Evolutionary conservation across 2,888 invertebrate genomes (phyloP).

Genomic region (Euspilapteryx auroguttella): DNA sequence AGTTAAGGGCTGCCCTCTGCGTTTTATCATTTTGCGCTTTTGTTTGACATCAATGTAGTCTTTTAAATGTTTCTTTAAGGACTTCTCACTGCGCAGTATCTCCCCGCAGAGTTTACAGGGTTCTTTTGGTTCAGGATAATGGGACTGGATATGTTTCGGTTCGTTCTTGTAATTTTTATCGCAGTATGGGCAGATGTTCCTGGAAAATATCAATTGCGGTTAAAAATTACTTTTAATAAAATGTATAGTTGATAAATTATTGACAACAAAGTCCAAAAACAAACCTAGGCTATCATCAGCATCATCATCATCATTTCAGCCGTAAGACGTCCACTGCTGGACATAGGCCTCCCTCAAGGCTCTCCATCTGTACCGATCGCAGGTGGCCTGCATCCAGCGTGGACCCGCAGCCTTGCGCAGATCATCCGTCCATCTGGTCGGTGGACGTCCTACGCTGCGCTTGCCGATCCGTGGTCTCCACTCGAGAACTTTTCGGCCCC

Average conservation of each 20-base stretch:
- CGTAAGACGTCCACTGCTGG: too few relatives aligned
- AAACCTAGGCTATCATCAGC: too few relatives aligned
- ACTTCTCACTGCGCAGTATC: constrained; percentile 26
- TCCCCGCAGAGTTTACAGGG: constrained; percentile 34
- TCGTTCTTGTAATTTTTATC: constrained; percentile 6
- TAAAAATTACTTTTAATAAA: background rate
- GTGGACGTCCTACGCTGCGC: too few relatives aligned
- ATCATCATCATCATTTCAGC: too few relatives aligned
- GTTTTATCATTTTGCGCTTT: constrained; percentile 18
- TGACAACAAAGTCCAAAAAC: too few relatives aligned
- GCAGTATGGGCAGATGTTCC: constrained; percentile 15
- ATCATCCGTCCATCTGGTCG: too few relatives aligned
- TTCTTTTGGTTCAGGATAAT: constrained; percentile 19
- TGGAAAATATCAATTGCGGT: constrained; percentile 13
- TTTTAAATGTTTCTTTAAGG: constrained; percentile 22
- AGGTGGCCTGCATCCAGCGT: too few relatives aligned
- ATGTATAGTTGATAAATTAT: background rate
- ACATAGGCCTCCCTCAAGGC: too few relatives aligned
- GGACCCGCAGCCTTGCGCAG: too few relatives aligned
- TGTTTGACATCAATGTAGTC: constrained; percentile 21
- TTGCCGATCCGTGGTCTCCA: too few relatives aligned
- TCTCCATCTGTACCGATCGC: too few relatives aligned
- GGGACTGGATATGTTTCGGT: constrained; percentile 19
- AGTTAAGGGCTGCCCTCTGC: constrained; percentile 34
- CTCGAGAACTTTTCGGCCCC: too few relatives aligned